Conservation (phyloP, 2,888 invertebrate species). For the Amorpha juglandis region DNA sequence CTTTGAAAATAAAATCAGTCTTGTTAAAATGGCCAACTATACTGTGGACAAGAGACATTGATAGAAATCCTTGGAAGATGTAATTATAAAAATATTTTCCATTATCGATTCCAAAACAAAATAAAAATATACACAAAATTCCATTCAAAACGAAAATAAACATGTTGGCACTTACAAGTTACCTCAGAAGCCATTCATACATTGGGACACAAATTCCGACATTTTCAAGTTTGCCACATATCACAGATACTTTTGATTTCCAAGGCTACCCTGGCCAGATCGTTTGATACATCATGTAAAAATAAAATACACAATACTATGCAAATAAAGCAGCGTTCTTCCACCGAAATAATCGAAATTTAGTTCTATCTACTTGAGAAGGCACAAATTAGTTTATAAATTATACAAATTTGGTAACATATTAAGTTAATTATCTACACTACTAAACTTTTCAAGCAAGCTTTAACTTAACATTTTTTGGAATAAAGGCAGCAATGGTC, state of each 20-base stretch:
- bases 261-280: conserved; percentile 52
- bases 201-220: conserved; percentile 16
- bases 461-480: conserved; percentile 24
- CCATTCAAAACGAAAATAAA: conserved; percentile 59
- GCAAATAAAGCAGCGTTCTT: conserved; percentile 36
- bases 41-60: conserved; percentile 64
- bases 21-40: conserved; percentile 84
- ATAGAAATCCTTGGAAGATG: conserved; percentile 60
- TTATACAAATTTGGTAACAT: conserved; percentile 69
- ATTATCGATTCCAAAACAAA: conserved; percentile 62
- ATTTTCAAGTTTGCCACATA: conserved; percentile 42
- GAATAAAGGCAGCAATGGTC: conserved; percentile 22
- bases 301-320: conserved; percentile 45
- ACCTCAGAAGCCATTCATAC: conserved; percentile 43
- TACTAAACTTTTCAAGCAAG: conserved; percentile 31
- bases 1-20: conserved; percentile 83
- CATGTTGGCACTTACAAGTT: conserved; percentile 70
- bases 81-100: conserved; percentile 55
- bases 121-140: conserved; percentile 66
- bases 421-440: conserved; percentile 37
- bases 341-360: conserved; percentile 42
- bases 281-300: conserved; percentile 38
- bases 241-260: conserved; percentile 68
- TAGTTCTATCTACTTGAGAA: conserved; percentile 49
- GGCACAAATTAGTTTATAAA: conserved; percentile 58